These are phyloP conservation scores for Papilio demoleus DNA, from an alignment of 2,888 invertebrate genomes.

Conservation along the genomic window DNA sequence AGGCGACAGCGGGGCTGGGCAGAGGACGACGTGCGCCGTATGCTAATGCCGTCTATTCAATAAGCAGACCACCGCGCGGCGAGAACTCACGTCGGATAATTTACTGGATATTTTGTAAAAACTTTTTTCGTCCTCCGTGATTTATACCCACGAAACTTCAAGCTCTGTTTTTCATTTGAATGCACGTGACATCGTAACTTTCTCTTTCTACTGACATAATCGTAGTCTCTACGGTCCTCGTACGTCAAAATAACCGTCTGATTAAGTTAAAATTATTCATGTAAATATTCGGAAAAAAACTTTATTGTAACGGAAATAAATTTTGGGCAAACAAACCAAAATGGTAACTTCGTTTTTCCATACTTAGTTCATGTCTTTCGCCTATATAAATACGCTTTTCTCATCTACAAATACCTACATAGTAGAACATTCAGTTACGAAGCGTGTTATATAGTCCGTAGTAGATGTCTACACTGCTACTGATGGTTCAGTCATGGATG, in stretches of 20 bases:
- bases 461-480: neutral
- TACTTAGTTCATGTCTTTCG: neutral
- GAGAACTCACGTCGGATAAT: constrained; percentile 83
- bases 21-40: constrained; percentile 75
- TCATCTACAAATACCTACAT: neutral
- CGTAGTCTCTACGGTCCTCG: constrained; percentile 71
- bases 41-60: constrained; percentile 82
- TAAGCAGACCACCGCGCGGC: constrained; percentile 82
- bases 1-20: constrained; percentile 42
- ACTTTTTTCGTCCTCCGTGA: constrained; percentile 83
- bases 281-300: constrained; percentile 77
- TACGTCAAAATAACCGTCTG: constrained; percentile 78
- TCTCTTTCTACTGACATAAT: constrained; percentile 67
- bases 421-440: too few relatives aligned
- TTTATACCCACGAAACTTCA: constrained; percentile 82
- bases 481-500: constrained; percentile 81
- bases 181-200: constrained; percentile 83
- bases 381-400: neutral
- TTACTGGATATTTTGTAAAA: constrained; percentile 83
- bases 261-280: constrained; percentile 78
- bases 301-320: constrained; percentile 66
- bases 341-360: neutral
- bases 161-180: constrained; percentile 83
- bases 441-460: neutral
- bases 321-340: constrained; percentile 50